These are phyloP conservation scores for Pomacea canaliculata DNA, from an alignment of 2,888 invertebrate genomes.

Conservation along the genomic window DNA sequence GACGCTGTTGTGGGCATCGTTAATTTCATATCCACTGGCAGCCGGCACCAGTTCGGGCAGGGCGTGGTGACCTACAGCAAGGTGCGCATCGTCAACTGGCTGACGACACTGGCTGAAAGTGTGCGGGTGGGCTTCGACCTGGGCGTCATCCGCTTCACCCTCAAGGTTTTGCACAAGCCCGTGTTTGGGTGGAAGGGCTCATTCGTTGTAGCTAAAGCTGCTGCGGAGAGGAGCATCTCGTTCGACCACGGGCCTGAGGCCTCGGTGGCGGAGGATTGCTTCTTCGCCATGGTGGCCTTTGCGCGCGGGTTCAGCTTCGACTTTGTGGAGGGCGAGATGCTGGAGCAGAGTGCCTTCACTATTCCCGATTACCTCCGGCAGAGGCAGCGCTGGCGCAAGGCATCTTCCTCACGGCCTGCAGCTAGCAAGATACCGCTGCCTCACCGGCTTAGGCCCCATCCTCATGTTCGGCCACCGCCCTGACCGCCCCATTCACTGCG, in stretches of 20 bases:
- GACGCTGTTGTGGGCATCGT: conserved; percentile 55
- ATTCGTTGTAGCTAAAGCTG: conserved; percentile 52
- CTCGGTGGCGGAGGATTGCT: conserved; percentile 60
- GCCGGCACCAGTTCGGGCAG: conserved; percentile 56
- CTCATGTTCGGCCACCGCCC: too few species aligned
- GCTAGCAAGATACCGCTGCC: conserved; percentile 41
- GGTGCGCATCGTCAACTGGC: conserved; percentile 49
- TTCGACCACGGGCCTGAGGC: conserved; percentile 58
- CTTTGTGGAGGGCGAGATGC: conserved; percentile 58
- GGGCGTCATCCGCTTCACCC: conserved; percentile 50
- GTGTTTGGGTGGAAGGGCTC: conserved; percentile 58
- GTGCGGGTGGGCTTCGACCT: conserved; percentile 57
- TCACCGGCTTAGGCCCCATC: conserved; percentile 41
- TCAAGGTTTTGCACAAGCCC: conserved; percentile 47
- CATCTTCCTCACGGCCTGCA: conserved; percentile 45
- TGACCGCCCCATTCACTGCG: too few species aligned
- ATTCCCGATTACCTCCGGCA: conserved; percentile 49
- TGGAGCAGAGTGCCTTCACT: conserved; percentile 56
- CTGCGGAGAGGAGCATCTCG: conserved; percentile 36
- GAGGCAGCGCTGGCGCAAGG: conserved; percentile 53
- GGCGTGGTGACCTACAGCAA: conserved; percentile 42
- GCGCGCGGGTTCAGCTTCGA: conserved; percentile 50
- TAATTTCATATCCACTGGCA: conserved; percentile 51
- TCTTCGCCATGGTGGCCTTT: conserved; percentile 51
- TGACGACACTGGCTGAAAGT: conserved; percentile 55